These are phyloP conservation scores for Microdon myrmicae DNA, from an alignment of 2,888 invertebrate species.

Conservation along the genomic window DNA sequence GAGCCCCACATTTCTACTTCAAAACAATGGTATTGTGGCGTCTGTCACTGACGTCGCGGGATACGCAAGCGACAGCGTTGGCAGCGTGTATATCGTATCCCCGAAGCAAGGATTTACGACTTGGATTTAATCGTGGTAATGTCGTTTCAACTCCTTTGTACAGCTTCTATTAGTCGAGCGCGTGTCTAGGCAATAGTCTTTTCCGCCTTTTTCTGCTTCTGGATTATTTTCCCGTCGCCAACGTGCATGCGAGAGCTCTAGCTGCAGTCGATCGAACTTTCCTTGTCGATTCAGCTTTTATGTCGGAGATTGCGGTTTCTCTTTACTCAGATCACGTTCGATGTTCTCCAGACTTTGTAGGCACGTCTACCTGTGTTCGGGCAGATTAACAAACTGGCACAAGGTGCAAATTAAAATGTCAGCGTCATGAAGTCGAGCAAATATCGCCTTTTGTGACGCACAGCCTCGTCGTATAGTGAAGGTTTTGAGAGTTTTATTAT, in stretches of 20 bases:
- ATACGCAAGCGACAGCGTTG: slow-evolving; percentile 16
- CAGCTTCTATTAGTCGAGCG: not conserved
- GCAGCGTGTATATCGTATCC: slow-evolving; percentile 24
- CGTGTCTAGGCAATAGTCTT: too few relatives aligned
- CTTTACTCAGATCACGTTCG: not conserved
- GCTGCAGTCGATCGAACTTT: slow-evolving; percentile 20
- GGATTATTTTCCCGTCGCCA: not conserved
- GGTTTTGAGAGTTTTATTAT: slow-evolving; percentile 29
- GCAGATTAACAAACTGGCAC: slow-evolving; percentile 50
- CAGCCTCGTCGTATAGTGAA: slow-evolving; percentile 7
- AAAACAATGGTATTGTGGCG: not conserved
- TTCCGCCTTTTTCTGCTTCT: too few relatives aligned
- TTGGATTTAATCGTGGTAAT: slow-evolving; percentile 13
- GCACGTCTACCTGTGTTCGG: slow-evolving; percentile 17
- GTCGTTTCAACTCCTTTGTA: slow-evolving; percentile 8
- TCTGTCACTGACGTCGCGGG: slow-evolving; percentile 31
- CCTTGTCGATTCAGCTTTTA: slow-evolving; percentile 6
- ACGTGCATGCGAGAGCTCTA: slow-evolving; percentile 23
- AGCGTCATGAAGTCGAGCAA: slow-evolving; percentile 51
- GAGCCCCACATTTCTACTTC: not conserved
- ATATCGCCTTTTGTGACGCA: slow-evolving; percentile 43
- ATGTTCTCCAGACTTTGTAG: slow-evolving; percentile 6
- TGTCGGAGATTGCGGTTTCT: not conserved
- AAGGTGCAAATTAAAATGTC: slow-evolving; percentile 53
- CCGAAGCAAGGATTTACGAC: slow-evolving; percentile 40